Percentiles rank a stretch among this genome's conserved stretches.
Evolutionary conservation across 2,797 vertebrate genomes (phyloP).

Genomic region (Tolypeutes matacus): DNA sequence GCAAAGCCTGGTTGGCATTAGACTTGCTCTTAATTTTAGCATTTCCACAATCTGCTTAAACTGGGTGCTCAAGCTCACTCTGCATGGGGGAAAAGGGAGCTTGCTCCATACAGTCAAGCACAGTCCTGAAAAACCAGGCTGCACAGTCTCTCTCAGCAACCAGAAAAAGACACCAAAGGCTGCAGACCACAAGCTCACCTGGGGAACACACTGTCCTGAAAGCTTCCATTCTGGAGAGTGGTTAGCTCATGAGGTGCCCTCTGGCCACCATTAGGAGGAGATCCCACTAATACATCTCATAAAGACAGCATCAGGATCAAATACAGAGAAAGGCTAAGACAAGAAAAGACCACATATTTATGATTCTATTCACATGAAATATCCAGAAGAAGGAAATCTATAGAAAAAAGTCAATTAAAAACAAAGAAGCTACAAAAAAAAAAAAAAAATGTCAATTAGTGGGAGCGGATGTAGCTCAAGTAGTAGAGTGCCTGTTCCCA

Average conservation of each 20-base stretch:
- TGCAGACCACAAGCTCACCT: not conserved
- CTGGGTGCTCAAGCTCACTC: too few relatives aligned
- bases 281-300: not conserved
- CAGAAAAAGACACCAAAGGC: not conserved
- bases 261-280: not conserved
- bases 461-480: too few relatives aligned
- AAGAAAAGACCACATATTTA: too few relatives aligned
- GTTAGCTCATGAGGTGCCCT: accelerated
- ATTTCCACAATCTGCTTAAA: not conserved
- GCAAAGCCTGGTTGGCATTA: not conserved
- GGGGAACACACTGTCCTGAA: not conserved
- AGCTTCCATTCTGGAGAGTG: not conserved
- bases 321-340: accelerated
- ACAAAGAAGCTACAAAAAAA: too few relatives aligned
- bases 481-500: too few relatives aligned
- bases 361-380: too few relatives aligned
- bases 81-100: too few relatives aligned
- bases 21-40: not conserved
- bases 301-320: not conserved
- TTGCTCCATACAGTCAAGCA: not conserved
- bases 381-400: too few relatives aligned
- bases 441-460: too few relatives aligned
- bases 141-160: not conserved
- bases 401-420: too few relatives aligned
- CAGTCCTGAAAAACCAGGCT: too few relatives aligned